Evolutionary conservation across 2,797 vertebrate species (phyloP), one percentile per base, ranked within the genome.

Genomic region (Gallinago solitaria): DNA sequence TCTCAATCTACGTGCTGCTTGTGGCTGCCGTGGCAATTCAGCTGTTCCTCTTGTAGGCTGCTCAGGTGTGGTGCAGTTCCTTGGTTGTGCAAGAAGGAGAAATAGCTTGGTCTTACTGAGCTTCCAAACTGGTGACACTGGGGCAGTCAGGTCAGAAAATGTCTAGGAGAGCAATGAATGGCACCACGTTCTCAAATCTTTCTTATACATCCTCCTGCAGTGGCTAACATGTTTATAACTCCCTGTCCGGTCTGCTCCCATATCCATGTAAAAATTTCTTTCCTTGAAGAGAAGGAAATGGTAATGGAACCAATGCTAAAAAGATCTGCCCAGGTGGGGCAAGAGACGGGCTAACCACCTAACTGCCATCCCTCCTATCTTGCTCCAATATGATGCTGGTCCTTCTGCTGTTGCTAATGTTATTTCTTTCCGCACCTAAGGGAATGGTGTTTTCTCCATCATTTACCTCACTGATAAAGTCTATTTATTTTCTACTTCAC

Each of bases 401-500:
- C 27, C 45, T 61, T 23, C 59, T 79, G 63, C 43, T 54, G 17
- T 27, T 84, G 47, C 33, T 78, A 21, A 35, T 56, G 50, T 17
- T 48, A 21, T 47, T 92, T 78, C 20, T 80, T 60, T 75, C 69
- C 32, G 18, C 5, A 25, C 37, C 45, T 60, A 61, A 43, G 70
- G 64, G 50, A 91, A 81, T 28, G 16, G 24, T 54, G 45, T 71
- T 94, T 95, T 96, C 86, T 89, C 70, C 32, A 39, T 79, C 74
- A 82, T 39, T 90, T 93, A 68, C 30, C 16, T 74, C 37, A 20
- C 32, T 86, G 35, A 83, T 91, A 78, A 95, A 94, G 33, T 92
- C 64, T 89, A 47, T 76, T 82, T 88, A 88, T 95, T 95, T 96
- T 91, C 76, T 85, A 28, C 84, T 87, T 92, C 20, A 17, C 64